Percentiles rank a stretch among this genome's conserved stretches.
phyloP scores from a whole-genome alignment of 2,113 vertebrate species.

The Syngnathoides biaculeatus region DNA sequence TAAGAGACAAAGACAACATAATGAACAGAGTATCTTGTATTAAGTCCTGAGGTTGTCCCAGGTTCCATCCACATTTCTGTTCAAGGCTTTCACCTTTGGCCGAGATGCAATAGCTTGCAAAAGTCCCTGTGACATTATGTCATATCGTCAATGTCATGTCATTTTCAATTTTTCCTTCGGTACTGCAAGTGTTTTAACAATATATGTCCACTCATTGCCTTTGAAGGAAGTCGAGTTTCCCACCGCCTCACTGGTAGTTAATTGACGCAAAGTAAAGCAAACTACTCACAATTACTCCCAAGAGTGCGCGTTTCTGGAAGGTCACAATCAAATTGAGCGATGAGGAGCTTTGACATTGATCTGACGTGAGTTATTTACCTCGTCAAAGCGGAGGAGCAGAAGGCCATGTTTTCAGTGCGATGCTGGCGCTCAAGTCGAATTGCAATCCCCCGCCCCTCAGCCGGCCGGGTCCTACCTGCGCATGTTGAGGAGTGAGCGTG shows the following conservation, averaged over 20 bases:
- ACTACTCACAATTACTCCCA: neutral
- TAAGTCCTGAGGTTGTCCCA: neutral
- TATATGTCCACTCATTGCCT: neutral
- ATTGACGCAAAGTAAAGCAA: neutral
- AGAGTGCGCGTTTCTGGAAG: neutral
- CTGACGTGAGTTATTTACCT: slow-evolving; percentile 48
- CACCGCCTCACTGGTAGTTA: neutral
- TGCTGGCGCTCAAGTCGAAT: slow-evolving; percentile 30
- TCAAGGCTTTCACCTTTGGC: neutral
- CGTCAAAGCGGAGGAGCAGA: slow-evolving; percentile 27
- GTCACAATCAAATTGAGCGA: neutral
- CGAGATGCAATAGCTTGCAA: neutral
- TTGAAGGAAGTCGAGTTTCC: neutral
- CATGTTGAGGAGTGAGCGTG: slow-evolving; percentile 62
- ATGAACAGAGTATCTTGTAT: neutral
- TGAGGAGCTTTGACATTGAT: slow-evolving; percentile 1
- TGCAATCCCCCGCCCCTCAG: slow-evolving; percentile 43
- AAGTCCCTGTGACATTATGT: neutral
- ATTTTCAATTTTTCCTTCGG: slow-evolving; percentile 18
- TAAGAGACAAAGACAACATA: neutral
- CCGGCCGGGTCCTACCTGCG: slow-evolving; percentile 58
- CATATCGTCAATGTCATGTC: slow-evolving; percentile 31
- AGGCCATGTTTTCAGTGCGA: slow-evolving; percentile 56
- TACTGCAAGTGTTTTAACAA: slow-evolving; percentile 9
- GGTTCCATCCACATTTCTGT: neutral